Base-by-base conservation (phyloP, 92 coral and sea anemone genomes). In the Parazoanthus atlanticus region DNA sequence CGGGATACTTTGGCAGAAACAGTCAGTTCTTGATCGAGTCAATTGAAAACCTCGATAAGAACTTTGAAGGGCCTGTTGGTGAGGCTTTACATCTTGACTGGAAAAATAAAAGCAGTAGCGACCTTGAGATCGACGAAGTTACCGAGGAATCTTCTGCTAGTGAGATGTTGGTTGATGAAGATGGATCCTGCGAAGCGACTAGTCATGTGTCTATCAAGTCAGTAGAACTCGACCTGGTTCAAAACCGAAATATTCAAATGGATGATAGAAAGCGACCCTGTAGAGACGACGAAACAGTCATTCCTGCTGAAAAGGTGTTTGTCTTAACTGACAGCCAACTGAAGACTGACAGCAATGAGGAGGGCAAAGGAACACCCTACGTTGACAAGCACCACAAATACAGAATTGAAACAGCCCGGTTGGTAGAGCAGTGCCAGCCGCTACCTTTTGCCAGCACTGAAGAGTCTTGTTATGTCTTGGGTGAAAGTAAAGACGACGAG, bases 371-470 rank as follows among this genome's bases (percentile, higher is more conserved):
- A 31, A 25, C 66, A 28, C 6, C 73, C 0, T 49, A 56, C 61
- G 66, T 72, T 25, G 66, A 72, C 16, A 46, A 26, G 6, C 88
- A 74, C 61, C 71, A 54, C 47, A 54, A 70, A 19, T 91, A 61
- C 67, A 69, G 93, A 7, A 81, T 89, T 76, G 90, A 93, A 33
- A 95, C 98, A 11, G 93, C 92, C 15, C 85, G 94, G 80, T 92
- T 95, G 3, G 93, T 95, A 29, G 93, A 95, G 78, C 91, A 93
- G 74, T 95, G 98, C 21, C 93, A 90, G 84, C 94, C 98, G 1
- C 86, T 80, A 3, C 95, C 97, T 36, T 86, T 73, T 8, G 88
- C 88, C 30, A 78, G 64, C 65, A 23, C 78, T 11, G 89, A 79
- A 13, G 91, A 90, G 1, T 40, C 86, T 11, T 90, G 93, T 16